Percentiles rank a stretch among this genome's conserved stretches.
These are phyloP conservation scores for Orius insidiosus DNA, from an alignment of 1,140 invertebrate species.

Conservation along the genomic window DNA sequence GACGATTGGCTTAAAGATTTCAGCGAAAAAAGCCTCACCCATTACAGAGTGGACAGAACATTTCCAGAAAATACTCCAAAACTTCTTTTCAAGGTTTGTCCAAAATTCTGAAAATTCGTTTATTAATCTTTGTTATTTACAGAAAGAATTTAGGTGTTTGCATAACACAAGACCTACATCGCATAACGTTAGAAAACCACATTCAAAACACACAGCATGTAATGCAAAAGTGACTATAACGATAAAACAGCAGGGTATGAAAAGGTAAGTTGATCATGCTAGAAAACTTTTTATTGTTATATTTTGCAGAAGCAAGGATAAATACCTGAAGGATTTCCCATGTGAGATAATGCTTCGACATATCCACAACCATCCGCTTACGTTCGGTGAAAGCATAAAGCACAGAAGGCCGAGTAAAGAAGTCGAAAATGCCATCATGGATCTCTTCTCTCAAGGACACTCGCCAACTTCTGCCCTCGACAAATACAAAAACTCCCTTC, in stretches of 20 bases:
- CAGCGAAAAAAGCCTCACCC: constrained; percentile 3
- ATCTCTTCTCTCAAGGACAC: constrained; percentile 4
- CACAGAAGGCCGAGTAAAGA: constrained; percentile 3
- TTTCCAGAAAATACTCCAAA: constrained; percentile 7
- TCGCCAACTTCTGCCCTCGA: constrained; percentile 3
- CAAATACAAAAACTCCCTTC: not conserved
- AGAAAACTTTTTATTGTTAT: too few relatives aligned
- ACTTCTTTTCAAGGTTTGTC: constrained; percentile 6
- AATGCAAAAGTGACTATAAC: constrained; percentile 2
- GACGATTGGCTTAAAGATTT: constrained; percentile 7
- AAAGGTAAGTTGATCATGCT: constrained; percentile 3
- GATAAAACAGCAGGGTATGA: constrained; percentile 3
- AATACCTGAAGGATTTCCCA: constrained; percentile 5
- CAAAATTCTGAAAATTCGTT: too few relatives aligned
- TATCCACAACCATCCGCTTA: constrained; percentile 4
- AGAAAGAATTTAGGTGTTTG: constrained; percentile 5
- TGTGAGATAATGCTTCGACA: constrained; percentile 2
- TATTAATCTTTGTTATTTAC: too few relatives aligned
- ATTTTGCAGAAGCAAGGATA: constrained; percentile 1
- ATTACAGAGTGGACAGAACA: constrained; percentile 3
- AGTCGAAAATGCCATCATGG: constrained; percentile 1
- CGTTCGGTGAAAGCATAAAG: not conserved
- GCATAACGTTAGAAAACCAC: constrained; percentile 1
- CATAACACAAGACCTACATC: constrained; percentile 1
- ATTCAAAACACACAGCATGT: constrained; percentile 1